Percentiles rank a stretch among this genome's conserved stretches.
These are phyloP conservation scores for Fragum fragum DNA, from an alignment of 2,888 invertebrate genomes.

Conservation along the genomic window DNA sequence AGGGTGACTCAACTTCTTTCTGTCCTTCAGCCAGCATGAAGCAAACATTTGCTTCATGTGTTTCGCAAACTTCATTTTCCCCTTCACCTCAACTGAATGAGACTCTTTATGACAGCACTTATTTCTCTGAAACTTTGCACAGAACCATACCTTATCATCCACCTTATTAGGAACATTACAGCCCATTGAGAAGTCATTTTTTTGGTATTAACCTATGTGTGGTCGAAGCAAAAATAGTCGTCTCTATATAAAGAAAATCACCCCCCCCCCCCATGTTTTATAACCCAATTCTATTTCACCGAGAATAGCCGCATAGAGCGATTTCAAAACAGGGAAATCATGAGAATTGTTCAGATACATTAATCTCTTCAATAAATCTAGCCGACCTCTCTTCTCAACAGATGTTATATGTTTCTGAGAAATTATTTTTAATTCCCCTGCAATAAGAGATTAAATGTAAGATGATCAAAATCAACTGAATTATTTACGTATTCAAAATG, in stretches of 20 bases:
- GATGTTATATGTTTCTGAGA: too few species aligned
- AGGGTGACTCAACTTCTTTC: too few species aligned
- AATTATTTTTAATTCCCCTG: too few species aligned
- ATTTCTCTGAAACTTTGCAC: too few species aligned
- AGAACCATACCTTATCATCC: too few species aligned
- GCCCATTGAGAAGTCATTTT: neutral
- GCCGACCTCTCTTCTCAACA: neutral
- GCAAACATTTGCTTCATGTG: constrained; percentile 36
- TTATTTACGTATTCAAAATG: constrained; percentile 25
- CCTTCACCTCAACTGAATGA: too few species aligned
- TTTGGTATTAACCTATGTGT: neutral
- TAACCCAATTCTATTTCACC: neutral
- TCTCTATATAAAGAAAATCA: neutral
- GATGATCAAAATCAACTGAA: too few species aligned
- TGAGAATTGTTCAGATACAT: too few species aligned
- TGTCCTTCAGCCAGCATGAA: constrained; percentile 16
- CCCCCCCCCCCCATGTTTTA: neutral
- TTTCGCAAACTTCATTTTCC: neutral
- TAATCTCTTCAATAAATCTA: constrained; percentile 1
- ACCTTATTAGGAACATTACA: neutral
- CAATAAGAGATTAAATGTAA: too few species aligned
- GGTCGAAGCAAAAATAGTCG: neutral
- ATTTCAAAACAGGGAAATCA: too few species aligned
- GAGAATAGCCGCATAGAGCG: neutral
- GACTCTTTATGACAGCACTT: too few species aligned